Evolutionary conservation across 2,113 vertebrate species (phyloP).

Genomic region (Ginglymostoma cirratum): DNA sequence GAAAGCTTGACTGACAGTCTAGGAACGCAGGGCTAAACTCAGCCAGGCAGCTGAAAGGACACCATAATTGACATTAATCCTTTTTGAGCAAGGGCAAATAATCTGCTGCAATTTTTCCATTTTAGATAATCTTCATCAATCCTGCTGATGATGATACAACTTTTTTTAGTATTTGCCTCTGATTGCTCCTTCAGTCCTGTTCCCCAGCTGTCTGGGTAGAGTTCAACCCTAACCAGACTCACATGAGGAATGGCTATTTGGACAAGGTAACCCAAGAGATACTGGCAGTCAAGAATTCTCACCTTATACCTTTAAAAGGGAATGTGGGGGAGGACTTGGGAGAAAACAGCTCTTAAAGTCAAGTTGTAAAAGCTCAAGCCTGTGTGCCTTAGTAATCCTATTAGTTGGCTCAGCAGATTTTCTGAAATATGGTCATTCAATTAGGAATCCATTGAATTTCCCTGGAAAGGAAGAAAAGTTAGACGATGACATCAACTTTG

Average conservation of each 20-base stretch:
- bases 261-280: not conserved
- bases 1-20: not conserved
- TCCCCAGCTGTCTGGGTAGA: too few species aligned
- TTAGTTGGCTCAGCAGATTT: not conserved
- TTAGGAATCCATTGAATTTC: not conserved
- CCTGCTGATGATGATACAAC: too few species aligned
- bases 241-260: not conserved
- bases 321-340: not conserved
- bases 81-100: not conserved
- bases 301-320: not conserved
- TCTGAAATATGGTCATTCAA: not conserved
- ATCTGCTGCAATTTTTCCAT: not conserved
- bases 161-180: not conserved
- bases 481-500: not conserved
- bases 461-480: not conserved
- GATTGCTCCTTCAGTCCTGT: not conserved
- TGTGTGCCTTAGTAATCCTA: not conserved
- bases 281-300: not conserved
- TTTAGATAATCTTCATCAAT: not conserved
- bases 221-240: not conserved
- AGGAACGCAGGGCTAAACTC: too few species aligned
- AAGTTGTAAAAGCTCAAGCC: not conserved
- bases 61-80: not conserved
- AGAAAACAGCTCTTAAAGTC: not conserved
- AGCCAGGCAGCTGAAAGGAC: not conserved